Conservation (phyloP, 2,113 vertebrate species). For the Benitochromis conjunctus region DNA sequence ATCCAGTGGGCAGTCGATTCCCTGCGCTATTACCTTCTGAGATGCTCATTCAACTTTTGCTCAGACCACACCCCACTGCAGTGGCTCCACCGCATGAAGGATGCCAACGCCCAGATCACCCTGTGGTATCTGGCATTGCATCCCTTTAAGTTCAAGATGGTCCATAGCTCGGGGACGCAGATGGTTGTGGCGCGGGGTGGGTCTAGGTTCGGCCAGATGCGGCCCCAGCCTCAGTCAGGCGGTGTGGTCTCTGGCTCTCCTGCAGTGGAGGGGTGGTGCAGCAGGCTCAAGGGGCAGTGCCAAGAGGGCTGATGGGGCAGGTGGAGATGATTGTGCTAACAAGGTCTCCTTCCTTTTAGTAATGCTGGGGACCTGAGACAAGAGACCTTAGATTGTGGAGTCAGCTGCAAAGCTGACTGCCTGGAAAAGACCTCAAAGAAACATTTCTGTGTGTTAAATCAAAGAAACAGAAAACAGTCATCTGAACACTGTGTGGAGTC, state of each 20-base stretch:
- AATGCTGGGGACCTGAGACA: neutral
- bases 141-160: no score
- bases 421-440: neutral
- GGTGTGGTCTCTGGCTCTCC: neutral
- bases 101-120: no score
- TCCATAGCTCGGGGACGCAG: no score
- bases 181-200: no score
- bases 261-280: neutral
- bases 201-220: no score
- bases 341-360: accelerated
- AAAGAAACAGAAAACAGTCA: neutral
- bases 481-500: neutral
- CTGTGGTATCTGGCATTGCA: no score
- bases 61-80: no score
- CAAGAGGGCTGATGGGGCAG: accelerated
- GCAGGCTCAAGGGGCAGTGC: neutral
- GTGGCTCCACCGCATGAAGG: no score
- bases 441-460: neutral
- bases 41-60: no score
- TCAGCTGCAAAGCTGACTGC: neutral
- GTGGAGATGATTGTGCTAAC: neutral
- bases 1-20: no score
- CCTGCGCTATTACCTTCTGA: no score
- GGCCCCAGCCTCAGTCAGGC: neutral
- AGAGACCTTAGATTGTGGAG: neutral